Evolutionary conservation across 30 jellyfish, hydroid and myxozoan genomes (phyloP).

Genomic region (Catostylus mosaicus): DNA sequence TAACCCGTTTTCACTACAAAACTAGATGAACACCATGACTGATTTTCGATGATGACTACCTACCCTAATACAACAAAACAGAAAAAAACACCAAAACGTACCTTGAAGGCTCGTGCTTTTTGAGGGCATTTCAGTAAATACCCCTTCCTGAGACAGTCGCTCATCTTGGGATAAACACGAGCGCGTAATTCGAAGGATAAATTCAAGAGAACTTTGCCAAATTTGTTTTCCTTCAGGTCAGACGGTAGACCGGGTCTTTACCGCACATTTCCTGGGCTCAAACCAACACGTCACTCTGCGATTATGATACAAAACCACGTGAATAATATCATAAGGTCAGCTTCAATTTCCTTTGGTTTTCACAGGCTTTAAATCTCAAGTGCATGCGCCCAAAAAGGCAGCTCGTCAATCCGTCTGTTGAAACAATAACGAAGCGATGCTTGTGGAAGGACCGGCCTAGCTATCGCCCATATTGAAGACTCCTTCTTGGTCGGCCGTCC

Average conservation of each 20-base stretch:
- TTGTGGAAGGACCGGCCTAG: neutral
- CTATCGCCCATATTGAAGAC: too few relatives aligned
- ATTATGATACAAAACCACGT: slow-evolving; percentile 13
- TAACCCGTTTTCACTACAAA: neutral
- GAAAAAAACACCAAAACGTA: too few relatives aligned
- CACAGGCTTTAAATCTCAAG: slow-evolving; percentile 12
- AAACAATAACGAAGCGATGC: neutral
- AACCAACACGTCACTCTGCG: slow-evolving; percentile 45
- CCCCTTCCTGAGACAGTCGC: slow-evolving; percentile 77
- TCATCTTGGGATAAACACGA: slow-evolving; percentile 4
- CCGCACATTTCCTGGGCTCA: slow-evolving; percentile 66
- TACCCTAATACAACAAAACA: too few relatives aligned
- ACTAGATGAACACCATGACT: too few relatives aligned
- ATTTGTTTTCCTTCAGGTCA: neutral
- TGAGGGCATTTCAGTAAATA: slow-evolving; percentile 92
- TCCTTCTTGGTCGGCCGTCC: neutral
- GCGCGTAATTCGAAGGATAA: neutral
- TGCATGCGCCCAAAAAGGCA: neutral
- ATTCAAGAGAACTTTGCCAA: neutral
- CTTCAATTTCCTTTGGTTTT: slow-evolving; percentile 44
- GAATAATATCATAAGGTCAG: neutral
- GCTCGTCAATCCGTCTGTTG: neutral
- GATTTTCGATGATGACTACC: too few relatives aligned
- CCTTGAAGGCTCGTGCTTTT: slow-evolving; percentile 91
- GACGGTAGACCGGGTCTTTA: neutral